Evolutionary conservation across 2,113 vertebrate species (phyloP), one percentile per base, ranked within the genome.

Genomic region (Nothocercus julius): DNA sequence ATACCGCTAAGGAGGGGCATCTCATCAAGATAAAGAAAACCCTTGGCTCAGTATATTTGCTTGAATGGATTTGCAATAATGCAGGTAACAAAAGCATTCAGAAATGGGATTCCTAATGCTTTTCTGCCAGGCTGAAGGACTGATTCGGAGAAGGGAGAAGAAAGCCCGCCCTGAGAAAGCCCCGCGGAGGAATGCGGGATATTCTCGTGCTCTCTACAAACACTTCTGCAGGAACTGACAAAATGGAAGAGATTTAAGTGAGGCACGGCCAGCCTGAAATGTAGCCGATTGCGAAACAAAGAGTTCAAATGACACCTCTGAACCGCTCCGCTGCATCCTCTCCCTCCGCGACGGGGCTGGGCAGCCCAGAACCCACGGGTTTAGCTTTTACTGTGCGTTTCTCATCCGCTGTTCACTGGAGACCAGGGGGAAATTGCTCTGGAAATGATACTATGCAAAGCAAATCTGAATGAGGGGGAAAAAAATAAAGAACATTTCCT

Each of bases 31-130:
- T 89, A 93, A 96, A 96, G 84, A 68, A 91, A 91, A 90, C 86
- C 81, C 90, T 93, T 11, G 2, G 88, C 92, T 92, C 90, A 70
- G 45, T 92, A 56, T 82, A 97, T 96, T 92, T 95, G 78, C 86
- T 64, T 96, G 95, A 93, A 96, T 87, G 86, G 96, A 90, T 93
- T 92, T 90, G 54, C 92, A 94, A 92, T 92, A 95, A 87, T 82
- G 88, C 89, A 95, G 92, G 90, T 95, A 94, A 96, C 88, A 96
- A 96, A 96, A 87, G 90, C 83, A 59, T 73, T 91, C 77, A 96
- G 92, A 96, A 96, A 92, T 40, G n/a, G 80, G 92, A 84, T 91
- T 89, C 95, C 81, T 87, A 32, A 89, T 11, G 91, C 77, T 90
- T 82, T 95, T 92, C 90, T 83, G 54, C 28, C 2, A 3, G 53